Percentiles rank a stretch among this genome's conserved stretches.
These are phyloP conservation scores for Catocala nupta DNA, from an alignment of 2,888 invertebrate genomes.

Conservation along the genomic window DNA sequence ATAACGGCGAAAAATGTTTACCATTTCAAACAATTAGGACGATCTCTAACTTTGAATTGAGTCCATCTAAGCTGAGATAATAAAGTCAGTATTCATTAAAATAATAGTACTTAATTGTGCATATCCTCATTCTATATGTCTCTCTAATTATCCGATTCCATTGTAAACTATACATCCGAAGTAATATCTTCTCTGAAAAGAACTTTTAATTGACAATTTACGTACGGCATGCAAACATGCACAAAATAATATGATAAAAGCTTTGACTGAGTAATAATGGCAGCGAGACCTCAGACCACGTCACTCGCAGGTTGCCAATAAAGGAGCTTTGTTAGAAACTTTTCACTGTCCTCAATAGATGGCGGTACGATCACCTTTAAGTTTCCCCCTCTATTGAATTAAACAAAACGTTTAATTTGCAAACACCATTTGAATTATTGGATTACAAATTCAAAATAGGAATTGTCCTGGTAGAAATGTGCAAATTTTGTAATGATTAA, in stretches of 20 bases:
- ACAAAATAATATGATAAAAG: conserved; percentile 38
- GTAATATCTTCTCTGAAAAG: conserved; percentile 19
- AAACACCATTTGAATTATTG: conserved; percentile 54
- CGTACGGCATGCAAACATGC: not conserved
- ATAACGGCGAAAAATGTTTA: conserved; percentile 30
- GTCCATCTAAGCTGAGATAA: conserved; percentile 8
- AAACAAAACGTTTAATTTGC: conserved; percentile 50
- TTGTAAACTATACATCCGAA: conserved; percentile 7
- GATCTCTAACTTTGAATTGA: conserved; percentile 18
- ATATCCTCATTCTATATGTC: conserved; percentile 18
- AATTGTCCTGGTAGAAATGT: conserved; percentile 57
- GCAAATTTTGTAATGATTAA: conserved; percentile 65
- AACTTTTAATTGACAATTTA: conserved; percentile 37
- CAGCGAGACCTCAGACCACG: conserved; percentile 18
- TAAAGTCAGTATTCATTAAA: conserved; percentile 2
- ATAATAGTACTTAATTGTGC: conserved; percentile 16
- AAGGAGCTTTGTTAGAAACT: conserved; percentile 30
- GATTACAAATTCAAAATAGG: conserved; percentile 56
- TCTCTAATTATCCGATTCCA: conserved; percentile 29
- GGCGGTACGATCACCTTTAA: conserved; percentile 29
- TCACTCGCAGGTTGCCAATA: conserved; percentile 36
- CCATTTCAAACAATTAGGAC: conserved; percentile 12
- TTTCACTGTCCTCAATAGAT: conserved; percentile 34
- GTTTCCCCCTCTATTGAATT: conserved; percentile 31
- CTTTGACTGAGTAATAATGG: conserved; percentile 24